phyloP scores from a whole-genome alignment of 53 echinoderm and acorn worm species.

The Actinopyga echinites region DNA sequence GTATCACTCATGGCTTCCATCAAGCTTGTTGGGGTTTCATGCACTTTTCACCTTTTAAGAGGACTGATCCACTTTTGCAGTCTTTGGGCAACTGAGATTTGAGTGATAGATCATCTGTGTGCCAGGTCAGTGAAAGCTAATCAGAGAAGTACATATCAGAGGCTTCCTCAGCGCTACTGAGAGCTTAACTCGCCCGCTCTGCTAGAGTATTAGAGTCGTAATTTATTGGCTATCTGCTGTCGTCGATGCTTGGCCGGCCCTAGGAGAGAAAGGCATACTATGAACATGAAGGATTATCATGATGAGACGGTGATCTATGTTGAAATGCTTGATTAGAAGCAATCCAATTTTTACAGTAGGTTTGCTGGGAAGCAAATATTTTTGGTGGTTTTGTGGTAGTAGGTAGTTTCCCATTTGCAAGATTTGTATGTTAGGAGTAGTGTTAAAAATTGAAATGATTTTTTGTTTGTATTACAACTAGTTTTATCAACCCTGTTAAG shows the following conservation, averaged over 20 bases:
- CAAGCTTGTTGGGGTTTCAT: too few species aligned
- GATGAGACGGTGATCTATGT: conserved; percentile 14
- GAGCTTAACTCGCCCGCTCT: neutral
- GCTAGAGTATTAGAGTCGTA: neutral
- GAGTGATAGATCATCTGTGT: neutral
- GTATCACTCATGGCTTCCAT: too few species aligned
- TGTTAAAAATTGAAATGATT: too few species aligned
- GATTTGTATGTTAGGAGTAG: too few species aligned
- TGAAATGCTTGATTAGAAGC: conserved; percentile 14
- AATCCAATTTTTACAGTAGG: conserved; percentile 16
- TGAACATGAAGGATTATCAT: neutral
- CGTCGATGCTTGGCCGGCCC: neutral
- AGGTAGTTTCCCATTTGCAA: too few species aligned
- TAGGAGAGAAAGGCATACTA: neutral
- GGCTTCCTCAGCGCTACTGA: neutral
- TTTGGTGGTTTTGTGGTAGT: too few species aligned
- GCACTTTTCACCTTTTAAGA: too few species aligned
- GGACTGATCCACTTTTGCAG: too few species aligned
- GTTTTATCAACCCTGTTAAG: too few species aligned
- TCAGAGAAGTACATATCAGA: conserved; percentile 1
- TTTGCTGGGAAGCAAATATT: too few species aligned
- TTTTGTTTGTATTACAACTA: too few species aligned
- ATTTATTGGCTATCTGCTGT: neutral
- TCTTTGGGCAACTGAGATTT: too few species aligned
- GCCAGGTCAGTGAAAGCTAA: conserved; percentile 35